Conservation (phyloP, 1,140 invertebrate species). For the Mizuhopecten yessoensis region DNA sequence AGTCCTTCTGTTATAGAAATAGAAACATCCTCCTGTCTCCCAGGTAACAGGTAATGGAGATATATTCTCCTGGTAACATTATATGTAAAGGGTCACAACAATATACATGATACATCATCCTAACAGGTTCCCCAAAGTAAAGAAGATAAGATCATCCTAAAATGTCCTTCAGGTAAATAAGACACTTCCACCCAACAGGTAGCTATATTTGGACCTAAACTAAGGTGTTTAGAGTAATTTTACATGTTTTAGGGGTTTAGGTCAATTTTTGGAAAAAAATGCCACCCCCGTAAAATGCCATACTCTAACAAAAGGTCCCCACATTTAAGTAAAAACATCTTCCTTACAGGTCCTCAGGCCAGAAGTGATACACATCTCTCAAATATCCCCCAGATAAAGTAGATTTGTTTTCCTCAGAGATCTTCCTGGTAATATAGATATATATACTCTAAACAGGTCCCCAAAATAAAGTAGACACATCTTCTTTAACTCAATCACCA, state of each 20-base stretch:
- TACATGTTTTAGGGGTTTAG: no score
- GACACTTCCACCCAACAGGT: not conserved
- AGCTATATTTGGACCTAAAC: no score
- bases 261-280: no score
- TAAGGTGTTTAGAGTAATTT: no score
- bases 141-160: not conserved
- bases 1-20: not conserved
- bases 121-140: not conserved
- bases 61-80: not conserved
- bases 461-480: not conserved
- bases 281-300: no score
- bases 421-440: not conserved
- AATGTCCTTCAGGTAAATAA: not conserved
- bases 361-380: not conserved
- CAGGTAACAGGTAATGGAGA: not conserved
- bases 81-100: no score
- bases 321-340: conserved; percentile 22
- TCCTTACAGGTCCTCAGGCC: not conserved
- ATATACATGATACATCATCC: no score
- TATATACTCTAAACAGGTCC: not conserved
- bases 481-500: no score
- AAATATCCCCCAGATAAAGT: not conserved
- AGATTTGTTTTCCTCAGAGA: not conserved
- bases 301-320: conserved; percentile 58
- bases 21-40: not conserved